Conservation (phyloP, 1,140 invertebrate species). For the Eupeodes corollae region DNA sequence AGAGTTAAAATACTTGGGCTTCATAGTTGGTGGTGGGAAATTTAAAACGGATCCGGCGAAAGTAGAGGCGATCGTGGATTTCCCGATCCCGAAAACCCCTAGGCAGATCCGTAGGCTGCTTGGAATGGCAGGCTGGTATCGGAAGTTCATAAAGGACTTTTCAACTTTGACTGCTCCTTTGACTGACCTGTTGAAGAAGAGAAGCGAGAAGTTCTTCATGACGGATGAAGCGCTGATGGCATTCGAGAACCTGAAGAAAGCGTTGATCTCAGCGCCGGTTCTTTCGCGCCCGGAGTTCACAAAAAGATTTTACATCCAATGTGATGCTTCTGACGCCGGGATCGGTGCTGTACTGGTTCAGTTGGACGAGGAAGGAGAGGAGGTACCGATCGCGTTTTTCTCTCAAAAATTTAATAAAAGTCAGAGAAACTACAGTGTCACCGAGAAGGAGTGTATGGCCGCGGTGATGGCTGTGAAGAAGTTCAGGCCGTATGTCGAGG, state of each 20-base stretch:
- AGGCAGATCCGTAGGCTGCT: not conserved
- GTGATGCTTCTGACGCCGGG: too few relatives aligned
- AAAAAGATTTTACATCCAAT: too few relatives aligned
- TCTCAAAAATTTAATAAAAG: constrained; percentile 3
- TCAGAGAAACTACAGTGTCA: constrained; percentile 31
- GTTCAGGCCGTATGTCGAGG: constrained; percentile 37
- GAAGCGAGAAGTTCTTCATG: too few relatives aligned
- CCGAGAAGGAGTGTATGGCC: constrained; percentile 40
- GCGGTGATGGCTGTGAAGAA: constrained; percentile 37
- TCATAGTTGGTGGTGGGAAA: not conserved
- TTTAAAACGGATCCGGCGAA: constrained; percentile 9
- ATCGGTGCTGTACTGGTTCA: constrained; percentile 8
- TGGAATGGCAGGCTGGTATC: not conserved
- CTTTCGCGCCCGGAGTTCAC: too few relatives aligned
- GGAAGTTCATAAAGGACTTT: not conserved
- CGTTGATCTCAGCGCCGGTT: too few relatives aligned
- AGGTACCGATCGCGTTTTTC: constrained; percentile 23
- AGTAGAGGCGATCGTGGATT: constrained; percentile 8
- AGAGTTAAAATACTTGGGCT: constrained; percentile 6
- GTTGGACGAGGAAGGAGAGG: constrained; percentile 8
- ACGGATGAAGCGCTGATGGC: not conserved
- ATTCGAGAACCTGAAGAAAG: too few relatives aligned
- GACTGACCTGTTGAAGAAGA: too few relatives aligned
- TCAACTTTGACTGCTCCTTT: too few relatives aligned
- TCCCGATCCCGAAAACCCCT: constrained; percentile 1